Evolutionary conservation across 1,140 invertebrate genomes (phyloP), one percentile per base, ranked within the genome.

Genomic region (Piezodorus guildinii): DNA sequence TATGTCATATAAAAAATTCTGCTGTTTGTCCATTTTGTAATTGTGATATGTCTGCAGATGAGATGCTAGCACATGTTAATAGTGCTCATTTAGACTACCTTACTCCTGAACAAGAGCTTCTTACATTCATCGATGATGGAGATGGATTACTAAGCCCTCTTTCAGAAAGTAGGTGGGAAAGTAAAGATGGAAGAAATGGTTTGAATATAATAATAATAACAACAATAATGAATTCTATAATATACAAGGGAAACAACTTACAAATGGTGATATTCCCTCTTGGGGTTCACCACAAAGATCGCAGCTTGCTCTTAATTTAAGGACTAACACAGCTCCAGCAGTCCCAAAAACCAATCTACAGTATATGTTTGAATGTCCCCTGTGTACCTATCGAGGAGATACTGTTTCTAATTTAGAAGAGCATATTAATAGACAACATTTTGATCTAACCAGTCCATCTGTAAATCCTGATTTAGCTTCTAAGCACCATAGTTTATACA

Each of bases 11-110:
- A 5, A 85, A 89, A 64, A 85, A 85, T 6, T 81, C 84, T 61
- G 81, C 82, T 17, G 83, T 83, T 34, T 91, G 89, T 72, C 87
- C 88, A 0, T 90, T 91, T 72, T 92, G 90, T 75, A 86, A 89
- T 72, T 76, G 89, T 44, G 81, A 81, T 65, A 80, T 85, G 14
- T 83, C 83, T 19, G 80, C 83, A 6, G 81, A 84, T 16, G 87
- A 91, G 74, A 84, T 91, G 74, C 75, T 86, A 62, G 72, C 84
- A 15, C 88, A 91, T 72, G 87, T 91, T 2, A 89, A 90, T 74
- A 83, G 82, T 65, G 86, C 83, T 16, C 88, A 91, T 75, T 78
- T 90, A 49, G 86, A 90, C 72, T 90, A 86, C 70, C 71, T 90
- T 25, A 88, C 86, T 25, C 83, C 84, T 0, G 82, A 84, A 71